Evolutionary conservation across 2,113 vertebrate genomes (phyloP), one percentile per base, ranked within the genome.

Genomic region (Elanus axillaris): DNA sequence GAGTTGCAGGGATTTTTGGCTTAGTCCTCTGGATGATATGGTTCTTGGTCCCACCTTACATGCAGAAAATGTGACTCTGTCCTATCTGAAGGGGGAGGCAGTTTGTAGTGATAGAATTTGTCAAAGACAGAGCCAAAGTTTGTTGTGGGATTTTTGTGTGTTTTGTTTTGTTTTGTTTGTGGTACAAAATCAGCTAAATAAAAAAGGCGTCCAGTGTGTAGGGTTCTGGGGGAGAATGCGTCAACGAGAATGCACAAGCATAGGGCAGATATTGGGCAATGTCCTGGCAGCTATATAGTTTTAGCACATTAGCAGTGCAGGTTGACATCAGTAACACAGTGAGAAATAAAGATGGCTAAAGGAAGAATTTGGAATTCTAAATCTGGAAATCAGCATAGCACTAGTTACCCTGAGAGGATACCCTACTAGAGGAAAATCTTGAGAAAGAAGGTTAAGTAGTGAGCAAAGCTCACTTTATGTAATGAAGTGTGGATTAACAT

Each of bases 141-240:
- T 53, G 26, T 27, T 52, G 52, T 53, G 26, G 50, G 59, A 1
- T 1, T 17, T 52, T 26, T 9, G 2, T 53, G 9, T 29, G 27
- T 29, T 53, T 53, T 17, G 52, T 10, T 29, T 53, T 10, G 25
- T 4, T 1, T 6, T 69, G 43, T 48, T 50, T n/a, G 4, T 34
- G 12, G 2, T 75, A 56, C 9, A 55, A 86, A 88, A 64, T 76
- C 11, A 68, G 52, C 26, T 14, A 43, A 4, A 13, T 71, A 4
- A 25, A 78, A 42, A 48, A 17, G 52, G 1, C 0, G 3, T 36
- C 22, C 8, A 40, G 11, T 1, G 4, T 62, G 4, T n/a, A 43
- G 16, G 31, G 14, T 43, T 75, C 21, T 26, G 17, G 3, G 6
- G 3, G 7, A 69, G 10, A 5, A 10, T 32, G 8, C 48, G 16